Base-by-base conservation (phyloP, 2,888 invertebrate genomes). In the Oegoconia quadripuncta region DNA sequence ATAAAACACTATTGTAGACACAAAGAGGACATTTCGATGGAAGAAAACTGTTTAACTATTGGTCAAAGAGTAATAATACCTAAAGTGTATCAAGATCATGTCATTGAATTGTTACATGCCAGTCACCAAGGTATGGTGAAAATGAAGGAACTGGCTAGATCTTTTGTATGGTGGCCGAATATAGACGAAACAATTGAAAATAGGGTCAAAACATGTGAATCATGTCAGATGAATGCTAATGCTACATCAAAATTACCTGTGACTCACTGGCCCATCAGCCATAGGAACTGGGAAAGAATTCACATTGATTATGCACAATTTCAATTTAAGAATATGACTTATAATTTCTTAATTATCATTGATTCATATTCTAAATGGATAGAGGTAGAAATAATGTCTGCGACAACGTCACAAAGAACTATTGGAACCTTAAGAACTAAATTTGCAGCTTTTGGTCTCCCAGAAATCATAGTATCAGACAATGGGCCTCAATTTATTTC, bases 401-500 rank as follows among this genome's bases (percentile, higher is more conserved):
- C 7, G 20, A 18, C 27, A 8, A 11, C 27, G 8, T 17, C 34
- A 3, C n/a, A 17, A 18, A 12, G 2, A 3, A 17, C 18, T 2
- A 27, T 35, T 8, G n/a, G 1, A 2, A 7, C 17, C 2, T 42
- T 52, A 23, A 16, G 48, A 6, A 26, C 22, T 1, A 25, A 48
- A 13, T 55, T 51, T 33, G 48, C 48, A 3, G 37, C 38, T n/a
- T 49, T 50, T 18, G 51, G 50, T 0, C 33, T 50, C 9, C 50
- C 51, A 3, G 11, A 28, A 2, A 44, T 41, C 5, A 3, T 52
- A 3, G 47, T 52, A 1, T 44, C 46, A 0, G 52, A 50, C 20
- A 49, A 52, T 18, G 51, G 52, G 2, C 50, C 51, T 2, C 52
- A 50, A 1, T 55, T 55, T 31, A 30, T 18, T 1, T 34, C 41